A percentile compares a stretch with the other conserved stretches of the same genome.
These are phyloP conservation scores for Crepidodera aurea DNA, from an alignment of 2,888 invertebrate species.

Conservation along the genomic window DNA sequence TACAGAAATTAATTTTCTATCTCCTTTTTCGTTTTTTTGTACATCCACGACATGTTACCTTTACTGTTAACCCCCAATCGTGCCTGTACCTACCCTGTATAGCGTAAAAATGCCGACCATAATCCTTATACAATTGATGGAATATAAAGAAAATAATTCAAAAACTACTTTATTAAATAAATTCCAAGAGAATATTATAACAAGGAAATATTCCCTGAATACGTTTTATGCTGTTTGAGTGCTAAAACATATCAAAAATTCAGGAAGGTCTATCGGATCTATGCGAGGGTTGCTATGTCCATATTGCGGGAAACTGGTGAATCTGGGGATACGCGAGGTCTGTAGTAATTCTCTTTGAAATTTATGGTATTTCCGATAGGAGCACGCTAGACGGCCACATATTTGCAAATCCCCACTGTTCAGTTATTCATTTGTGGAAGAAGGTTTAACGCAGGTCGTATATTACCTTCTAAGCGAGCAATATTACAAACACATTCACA, in stretches of 20 bases:
- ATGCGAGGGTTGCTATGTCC: slow-evolving; percentile 12
- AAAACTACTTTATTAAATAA: not conserved
- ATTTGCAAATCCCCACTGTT: slow-evolving; percentile 28
- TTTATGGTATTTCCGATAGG: slow-evolving; percentile 31
- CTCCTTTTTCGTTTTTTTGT: too few relatives aligned
- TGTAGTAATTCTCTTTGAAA: slow-evolving; percentile 25
- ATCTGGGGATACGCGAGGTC: slow-evolving; percentile 22
- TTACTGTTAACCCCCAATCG: too few relatives aligned
- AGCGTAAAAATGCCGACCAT: too few relatives aligned
- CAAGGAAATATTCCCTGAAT: not conserved
- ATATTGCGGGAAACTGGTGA: slow-evolving; percentile 24
- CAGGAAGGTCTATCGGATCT: slow-evolving; percentile 4
- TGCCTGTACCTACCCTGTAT: too few relatives aligned
- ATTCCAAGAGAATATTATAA: not conserved
- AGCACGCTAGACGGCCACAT: slow-evolving; percentile 28
- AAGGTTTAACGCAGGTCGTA: slow-evolving; percentile 26
- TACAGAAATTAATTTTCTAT: too few relatives aligned
- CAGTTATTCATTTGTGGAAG: slow-evolving; percentile 32
- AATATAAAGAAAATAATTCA: too few relatives aligned
- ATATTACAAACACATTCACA: slow-evolving; percentile 20
- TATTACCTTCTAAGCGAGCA: slow-evolving; percentile 20
- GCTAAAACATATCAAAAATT: not conserved
- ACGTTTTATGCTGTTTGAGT: not conserved
- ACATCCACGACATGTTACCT: too few relatives aligned
- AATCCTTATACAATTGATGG: too few relatives aligned